A percentile compares a stretch with the other conserved stretches of the same genome.
phyloP scores from a whole-genome alignment of 1,140 invertebrate species.

The Cyrtorhinus lividipennis region DNA sequence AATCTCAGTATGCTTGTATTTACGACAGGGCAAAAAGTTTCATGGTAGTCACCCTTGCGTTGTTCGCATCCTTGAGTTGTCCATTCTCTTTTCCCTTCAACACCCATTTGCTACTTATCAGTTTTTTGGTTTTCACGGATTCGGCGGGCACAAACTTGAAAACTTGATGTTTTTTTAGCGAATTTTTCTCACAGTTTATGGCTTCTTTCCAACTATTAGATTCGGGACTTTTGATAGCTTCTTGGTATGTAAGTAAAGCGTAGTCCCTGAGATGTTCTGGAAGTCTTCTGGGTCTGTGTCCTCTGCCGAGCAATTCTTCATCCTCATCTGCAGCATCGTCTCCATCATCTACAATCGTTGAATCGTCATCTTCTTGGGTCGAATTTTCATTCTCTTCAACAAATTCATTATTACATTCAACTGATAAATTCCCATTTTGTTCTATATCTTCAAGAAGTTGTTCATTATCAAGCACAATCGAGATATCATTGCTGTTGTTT shows the following conservation, averaged over 20 bases:
- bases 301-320: background rate
- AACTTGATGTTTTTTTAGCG: conserved; percentile 24
- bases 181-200: conserved; percentile 24
- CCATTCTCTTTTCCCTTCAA: conserved; percentile 18
- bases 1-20: conserved; percentile 30
- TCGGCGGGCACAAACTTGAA: conserved; percentile 18
- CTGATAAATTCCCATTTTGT: background rate
- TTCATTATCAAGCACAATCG: conserved; percentile 8
- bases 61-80: conserved; percentile 30
- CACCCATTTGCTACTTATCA: conserved; percentile 21
- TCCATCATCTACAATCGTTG: background rate
- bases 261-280: conserved; percentile 10
- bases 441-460: conserved; percentile 7
- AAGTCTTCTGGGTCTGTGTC: background rate
- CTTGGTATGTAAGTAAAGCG: conserved; percentile 25
- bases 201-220: conserved; percentile 23
- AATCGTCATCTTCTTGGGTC: background rate
- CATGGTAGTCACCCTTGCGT: conserved; percentile 26
- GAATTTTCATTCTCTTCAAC: background rate
- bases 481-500: conserved; percentile 9
- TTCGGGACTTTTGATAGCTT: conserved; percentile 23
- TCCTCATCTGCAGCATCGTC: background rate
- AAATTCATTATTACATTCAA: background rate
- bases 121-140: background rate
- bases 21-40: conserved; percentile 30